Base-by-base conservation (phyloP, 2,888 invertebrate species). In the Mylabris sibirica region DNA sequence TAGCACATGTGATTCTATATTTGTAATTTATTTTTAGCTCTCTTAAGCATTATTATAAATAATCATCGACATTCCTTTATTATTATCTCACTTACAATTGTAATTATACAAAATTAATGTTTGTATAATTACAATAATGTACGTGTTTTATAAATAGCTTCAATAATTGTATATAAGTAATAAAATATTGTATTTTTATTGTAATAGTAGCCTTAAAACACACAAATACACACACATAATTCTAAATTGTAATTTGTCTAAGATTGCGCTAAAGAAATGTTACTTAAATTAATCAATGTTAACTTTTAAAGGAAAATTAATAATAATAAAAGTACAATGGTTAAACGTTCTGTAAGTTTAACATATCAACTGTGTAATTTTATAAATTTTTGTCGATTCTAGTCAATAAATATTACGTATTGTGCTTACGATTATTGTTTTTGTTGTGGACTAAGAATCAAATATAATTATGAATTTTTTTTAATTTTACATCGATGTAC, bases 11-110 rank as follows among this genome's bases (percentile, higher is more conserved):
- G 67, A 66, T 68, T n/a, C n/a, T 65, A 3, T 30, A 30, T 59
- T 65, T 68, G 53, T 53, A 53, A 53, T 53, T 53, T 11, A 12
- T 61, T 70, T 63, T 71, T 72, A 74, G 67, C 60, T 68, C 60
- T 69, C 30, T 30, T 30, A 65, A 53, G 65, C 65, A 17, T 35
- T 17, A 35, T n/a, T n/a, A n/a, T n/a, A n/a, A n/a, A n/a, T 35
- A 12, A 30, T 30, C 30, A 30, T 30, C 30, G 9, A 63, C 69
- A 69, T 69, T 69, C 69, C 69, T 60, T 65, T 22, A 34, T 59
- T 63, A 49, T 20, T 41, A n/a, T 41, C 14, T 41, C 11, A 12
- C 14, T 30, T 30, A 6, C 1, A 30, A 30, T 30, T 30, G 30
- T 41, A 41, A 41, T 35, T 5, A 35, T n/a, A 41, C 4, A n/a